Percentiles rank a stretch among this genome's conserved stretches.
Conservation (phyloP, 1,140 invertebrate genomes). For the Euglossa dilemma region DNA sequence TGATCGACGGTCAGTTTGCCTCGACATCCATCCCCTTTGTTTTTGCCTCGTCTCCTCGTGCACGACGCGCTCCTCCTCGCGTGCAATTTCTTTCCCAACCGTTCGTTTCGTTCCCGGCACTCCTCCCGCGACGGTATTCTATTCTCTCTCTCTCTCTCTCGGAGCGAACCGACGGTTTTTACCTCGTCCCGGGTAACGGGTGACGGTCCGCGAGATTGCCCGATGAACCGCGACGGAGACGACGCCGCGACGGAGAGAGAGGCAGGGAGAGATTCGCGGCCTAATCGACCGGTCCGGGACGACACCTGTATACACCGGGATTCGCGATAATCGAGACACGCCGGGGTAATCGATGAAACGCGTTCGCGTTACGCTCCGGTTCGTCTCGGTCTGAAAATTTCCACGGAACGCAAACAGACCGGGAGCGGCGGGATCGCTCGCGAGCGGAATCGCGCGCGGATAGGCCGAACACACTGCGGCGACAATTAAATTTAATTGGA, state of each 20-base stretch:
- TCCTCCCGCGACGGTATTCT: background rate
- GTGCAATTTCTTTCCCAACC: background rate
- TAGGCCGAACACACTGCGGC: background rate
- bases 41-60: background rate
- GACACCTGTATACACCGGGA: slow-evolving; percentile 51
- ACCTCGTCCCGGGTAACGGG: too few relatives aligned
- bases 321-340: slow-evolving; percentile 26
- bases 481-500: slow-evolving; percentile 36
- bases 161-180: too few relatives aligned
- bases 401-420: slow-evolving; percentile 20
- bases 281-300: slow-evolving; percentile 16
- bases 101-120: background rate
- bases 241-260: background rate
- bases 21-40: slow-evolving; percentile 27
- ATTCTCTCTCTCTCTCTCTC: too few relatives aligned
- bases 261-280: too few relatives aligned
- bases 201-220: background rate
- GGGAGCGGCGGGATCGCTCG: background rate
- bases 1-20: slow-evolving; percentile 77
- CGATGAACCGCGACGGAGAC: background rate
- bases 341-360: slow-evolving; percentile 51
- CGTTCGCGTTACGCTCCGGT: slow-evolving; percentile 12
- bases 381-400: background rate
- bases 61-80: too few relatives aligned
- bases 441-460: background rate